Conservation (phyloP, 1,140 invertebrate species). For the Stegodyphus mimosarum region DNA sequence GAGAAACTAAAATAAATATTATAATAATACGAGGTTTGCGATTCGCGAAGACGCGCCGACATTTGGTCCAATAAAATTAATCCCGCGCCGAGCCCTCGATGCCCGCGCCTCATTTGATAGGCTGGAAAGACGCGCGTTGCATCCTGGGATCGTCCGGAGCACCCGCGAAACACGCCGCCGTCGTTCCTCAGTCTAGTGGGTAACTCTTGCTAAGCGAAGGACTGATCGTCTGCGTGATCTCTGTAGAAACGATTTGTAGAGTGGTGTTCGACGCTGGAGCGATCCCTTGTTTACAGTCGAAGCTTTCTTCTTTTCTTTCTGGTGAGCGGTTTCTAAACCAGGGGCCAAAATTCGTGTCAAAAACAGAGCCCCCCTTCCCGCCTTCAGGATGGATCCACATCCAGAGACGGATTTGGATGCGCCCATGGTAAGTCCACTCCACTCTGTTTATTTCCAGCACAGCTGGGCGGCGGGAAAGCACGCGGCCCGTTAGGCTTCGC, state of each 20-base stretch:
- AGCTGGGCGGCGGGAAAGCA: too few relatives aligned
- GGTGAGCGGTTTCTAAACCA: constrained; percentile 64
- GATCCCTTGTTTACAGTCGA: constrained; percentile 34
- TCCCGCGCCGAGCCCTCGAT: background rate
- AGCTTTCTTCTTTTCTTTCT: constrained; percentile 10
- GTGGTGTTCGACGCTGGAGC: background rate
- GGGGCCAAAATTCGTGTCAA: constrained; percentile 89
- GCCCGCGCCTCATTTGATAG: constrained; percentile 8
- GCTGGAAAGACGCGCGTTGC: constrained; percentile 14
- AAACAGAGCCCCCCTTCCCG: constrained; percentile 86
- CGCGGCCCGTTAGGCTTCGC: too few relatives aligned
- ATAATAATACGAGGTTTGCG: constrained; percentile 16
- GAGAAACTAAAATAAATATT: constrained; percentile 52
- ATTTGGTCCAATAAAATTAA: constrained; percentile 46
- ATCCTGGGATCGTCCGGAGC: constrained; percentile 29
- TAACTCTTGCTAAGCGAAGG: background rate
- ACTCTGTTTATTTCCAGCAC: too few relatives aligned
- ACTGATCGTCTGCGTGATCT: background rate
- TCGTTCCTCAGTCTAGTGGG: constrained; percentile 18
- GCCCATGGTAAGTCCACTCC: constrained; percentile 70
- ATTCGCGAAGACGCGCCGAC: constrained; percentile 44
- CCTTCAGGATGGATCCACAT: constrained; percentile 82
- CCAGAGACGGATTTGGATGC: constrained; percentile 79
- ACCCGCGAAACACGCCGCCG: constrained; percentile 23
- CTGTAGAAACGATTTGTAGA: background rate